phyloP scores from a whole-genome alignment of 2,113 vertebrate genomes.

The Halcyon malimbica region DNA sequence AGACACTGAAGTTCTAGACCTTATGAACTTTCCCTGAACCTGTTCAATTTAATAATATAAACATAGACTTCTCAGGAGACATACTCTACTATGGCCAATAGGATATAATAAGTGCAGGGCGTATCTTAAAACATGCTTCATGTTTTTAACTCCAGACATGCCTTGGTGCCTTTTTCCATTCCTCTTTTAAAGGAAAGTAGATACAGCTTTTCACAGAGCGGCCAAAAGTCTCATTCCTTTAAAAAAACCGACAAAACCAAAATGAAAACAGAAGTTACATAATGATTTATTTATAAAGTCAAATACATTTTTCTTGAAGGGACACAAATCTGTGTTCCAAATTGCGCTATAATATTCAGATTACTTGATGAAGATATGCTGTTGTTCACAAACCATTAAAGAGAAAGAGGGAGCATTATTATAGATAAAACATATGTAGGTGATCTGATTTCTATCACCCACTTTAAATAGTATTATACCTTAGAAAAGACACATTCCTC shows the following conservation, averaged over 20 bases:
- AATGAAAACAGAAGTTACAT: not conserved
- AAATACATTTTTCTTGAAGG: not conserved
- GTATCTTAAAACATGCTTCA: not conserved
- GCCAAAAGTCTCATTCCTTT: not conserved
- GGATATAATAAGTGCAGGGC: not conserved
- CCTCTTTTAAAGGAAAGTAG: not conserved
- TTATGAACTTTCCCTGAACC: not conserved
- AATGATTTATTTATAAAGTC: not conserved
- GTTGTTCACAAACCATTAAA: not conserved
- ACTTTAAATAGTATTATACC: not conserved
- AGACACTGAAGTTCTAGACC: not conserved
- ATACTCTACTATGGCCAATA: not conserved
- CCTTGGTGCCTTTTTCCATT: not conserved
- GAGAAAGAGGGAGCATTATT: not conserved
- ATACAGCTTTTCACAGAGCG: not conserved
- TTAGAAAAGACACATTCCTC: not conserved
- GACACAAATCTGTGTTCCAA: not conserved
- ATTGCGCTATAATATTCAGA: not conserved
- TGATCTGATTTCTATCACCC: not conserved
- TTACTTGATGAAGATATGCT: not conserved
- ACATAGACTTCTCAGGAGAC: not conserved
- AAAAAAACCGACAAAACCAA: not conserved
- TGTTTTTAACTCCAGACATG: not conserved
- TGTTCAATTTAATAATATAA: not conserved
- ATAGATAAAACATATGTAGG: not conserved